These are phyloP conservation scores for Brenthis daphne DNA, from an alignment of 2,888 invertebrate species.

Conservation along the genomic window DNA sequence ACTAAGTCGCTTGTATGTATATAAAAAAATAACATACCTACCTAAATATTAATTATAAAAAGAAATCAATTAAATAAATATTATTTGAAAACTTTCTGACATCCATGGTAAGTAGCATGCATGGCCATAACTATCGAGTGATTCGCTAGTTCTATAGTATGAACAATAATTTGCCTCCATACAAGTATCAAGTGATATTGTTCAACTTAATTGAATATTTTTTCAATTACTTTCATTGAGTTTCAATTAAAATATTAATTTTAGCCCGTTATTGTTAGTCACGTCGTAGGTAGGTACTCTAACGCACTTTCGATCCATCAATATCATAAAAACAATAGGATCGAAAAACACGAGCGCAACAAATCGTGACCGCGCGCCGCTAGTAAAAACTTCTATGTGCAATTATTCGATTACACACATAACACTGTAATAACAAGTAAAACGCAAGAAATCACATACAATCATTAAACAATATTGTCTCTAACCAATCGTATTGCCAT, in stretches of 20 bases:
- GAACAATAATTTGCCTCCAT: neutral
- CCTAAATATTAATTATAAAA: no score
- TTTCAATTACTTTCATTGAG: conserved; percentile 34
- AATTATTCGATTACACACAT: conserved; percentile 66
- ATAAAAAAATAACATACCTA: no score
- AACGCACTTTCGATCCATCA: conserved; percentile 63
- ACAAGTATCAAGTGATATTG: conserved; percentile 2
- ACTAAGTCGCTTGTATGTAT: no score
- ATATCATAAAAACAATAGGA: conserved; percentile 67
- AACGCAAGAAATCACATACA: conserved; percentile 46
- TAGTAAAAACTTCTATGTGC: conserved; percentile 49
- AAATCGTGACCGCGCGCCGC: conserved; percentile 63
- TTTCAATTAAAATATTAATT: conserved; percentile 49
- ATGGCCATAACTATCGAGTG: no score
- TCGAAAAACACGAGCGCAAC: conserved; percentile 58
- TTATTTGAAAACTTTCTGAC: no score
- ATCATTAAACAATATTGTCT: conserved; percentile 64
- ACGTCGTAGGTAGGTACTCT: conserved; percentile 51
- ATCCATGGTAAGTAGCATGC: no score
- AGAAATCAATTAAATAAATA: no score
- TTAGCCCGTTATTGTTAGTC: conserved; percentile 59
- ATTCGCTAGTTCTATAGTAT: no score
- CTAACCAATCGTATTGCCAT: conserved; percentile 50
- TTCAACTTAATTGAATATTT: conserved; percentile 18
- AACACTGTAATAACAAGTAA: conserved; percentile 59